A percentile compares a stretch with the other conserved stretches of the same genome.
These are phyloP conservation scores for Lamprotornis superbus DNA, from an alignment of 2,113 vertebrate genomes.

Conservation along the genomic window DNA sequence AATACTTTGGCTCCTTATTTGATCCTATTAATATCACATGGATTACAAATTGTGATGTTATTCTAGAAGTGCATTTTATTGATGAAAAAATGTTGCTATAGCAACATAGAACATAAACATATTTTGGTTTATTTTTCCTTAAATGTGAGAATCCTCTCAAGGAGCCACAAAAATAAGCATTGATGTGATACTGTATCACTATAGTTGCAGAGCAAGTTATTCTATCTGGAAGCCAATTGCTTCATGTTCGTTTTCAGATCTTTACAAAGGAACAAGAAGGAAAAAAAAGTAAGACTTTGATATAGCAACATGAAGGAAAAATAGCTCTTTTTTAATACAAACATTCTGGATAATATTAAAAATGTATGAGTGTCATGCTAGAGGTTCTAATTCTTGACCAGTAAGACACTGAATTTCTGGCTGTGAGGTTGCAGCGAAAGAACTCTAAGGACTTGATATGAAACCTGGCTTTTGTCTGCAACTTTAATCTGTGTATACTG, in stretches of 20 bases:
- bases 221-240: neutral
- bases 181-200: neutral
- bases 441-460: slow-evolving; percentile 60
- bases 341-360: slow-evolving; percentile 26
- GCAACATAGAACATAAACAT: neutral
- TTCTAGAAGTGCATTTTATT: neutral
- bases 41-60: slow-evolving; percentile 9
- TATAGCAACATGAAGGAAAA: slow-evolving; percentile 32
- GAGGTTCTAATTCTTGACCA: slow-evolving; percentile 70
- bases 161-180: neutral
- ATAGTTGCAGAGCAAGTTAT: neutral
- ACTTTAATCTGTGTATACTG: slow-evolving; percentile 56
- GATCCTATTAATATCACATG: neutral
- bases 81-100: neutral
- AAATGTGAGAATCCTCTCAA: neutral
- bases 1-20: neutral
- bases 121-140: neutral
- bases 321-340: slow-evolving; percentile 34
- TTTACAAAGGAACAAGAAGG: neutral
- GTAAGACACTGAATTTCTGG: slow-evolving; percentile 58
- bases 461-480: slow-evolving; percentile 59
- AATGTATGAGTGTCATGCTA: slow-evolving; percentile 45
- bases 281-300: neutral
- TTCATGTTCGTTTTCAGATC: slow-evolving; percentile 3
- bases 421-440: slow-evolving; percentile 49